Conservation (phyloP, 1,140 invertebrate genomes). For the Lordiphosa stackelbergi region DNA sequence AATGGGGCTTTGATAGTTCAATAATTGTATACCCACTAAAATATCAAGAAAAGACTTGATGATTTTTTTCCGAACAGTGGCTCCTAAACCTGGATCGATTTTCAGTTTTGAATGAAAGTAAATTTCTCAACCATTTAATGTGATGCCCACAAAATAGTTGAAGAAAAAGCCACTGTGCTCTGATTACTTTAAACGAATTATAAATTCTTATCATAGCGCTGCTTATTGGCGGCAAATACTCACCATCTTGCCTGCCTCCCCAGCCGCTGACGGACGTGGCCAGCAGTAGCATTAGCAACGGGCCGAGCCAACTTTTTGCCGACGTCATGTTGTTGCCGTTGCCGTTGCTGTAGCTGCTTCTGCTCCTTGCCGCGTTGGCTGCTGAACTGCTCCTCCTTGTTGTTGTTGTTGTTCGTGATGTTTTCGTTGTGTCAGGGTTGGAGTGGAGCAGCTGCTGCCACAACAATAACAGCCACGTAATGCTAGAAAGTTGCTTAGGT, state of each 20-base stretch:
- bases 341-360: too few species aligned
- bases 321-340: slow-evolving; percentile 61
- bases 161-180: too few species aligned
- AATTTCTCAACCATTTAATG: too few species aligned
- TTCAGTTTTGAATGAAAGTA: too few species aligned
- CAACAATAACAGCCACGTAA: slow-evolving; percentile 72
- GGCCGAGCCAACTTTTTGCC: slow-evolving; percentile 64
- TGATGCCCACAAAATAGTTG: too few species aligned
- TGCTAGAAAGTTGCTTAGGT: slow-evolving; percentile 56
- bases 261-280: slow-evolving; percentile 67
- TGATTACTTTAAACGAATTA: slow-evolving; percentile 46
- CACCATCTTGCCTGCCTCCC: slow-evolving; percentile 72
- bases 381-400: slow-evolving; percentile 19
- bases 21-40: too few species aligned
- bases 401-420: too few species aligned
- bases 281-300: slow-evolving; percentile 63
- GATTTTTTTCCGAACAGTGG: too few species aligned
- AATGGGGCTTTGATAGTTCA: too few species aligned
- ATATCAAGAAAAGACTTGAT: too few species aligned
- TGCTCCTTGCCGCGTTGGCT: slow-evolving; percentile 16
- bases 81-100: too few species aligned
- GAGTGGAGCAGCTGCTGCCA: slow-evolving; percentile 55
- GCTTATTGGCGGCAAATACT: slow-evolving; percentile 58
- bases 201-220: slow-evolving; percentile 74
- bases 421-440: background rate